Percentiles rank a stretch among this genome's conserved stretches.
phyloP scores from a whole-genome alignment of 2,797 vertebrate species.

The Aratinga solstitialis region DNA sequence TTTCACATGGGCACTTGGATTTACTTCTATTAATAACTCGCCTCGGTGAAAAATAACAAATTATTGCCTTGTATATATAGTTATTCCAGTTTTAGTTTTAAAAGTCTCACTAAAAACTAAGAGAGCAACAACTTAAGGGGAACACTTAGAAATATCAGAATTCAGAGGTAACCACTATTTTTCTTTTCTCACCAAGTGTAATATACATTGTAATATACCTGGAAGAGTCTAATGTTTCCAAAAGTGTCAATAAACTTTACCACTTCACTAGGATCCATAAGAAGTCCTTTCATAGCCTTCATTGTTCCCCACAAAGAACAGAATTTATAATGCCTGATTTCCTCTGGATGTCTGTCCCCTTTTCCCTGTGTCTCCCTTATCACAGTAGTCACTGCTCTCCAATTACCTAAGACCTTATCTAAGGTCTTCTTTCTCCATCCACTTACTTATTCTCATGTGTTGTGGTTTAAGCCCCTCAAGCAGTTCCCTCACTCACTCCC shows the following conservation, averaged over 20 bases:
- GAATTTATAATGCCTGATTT: background rate
- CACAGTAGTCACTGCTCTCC: fast-evolving
- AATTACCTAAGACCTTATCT: background rate
- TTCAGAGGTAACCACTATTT: background rate
- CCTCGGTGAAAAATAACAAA: background rate
- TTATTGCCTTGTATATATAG: background rate
- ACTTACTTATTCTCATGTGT: background rate
- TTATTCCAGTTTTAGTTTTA: background rate
- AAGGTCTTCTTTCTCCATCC: background rate
- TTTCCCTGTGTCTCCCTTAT: background rate
- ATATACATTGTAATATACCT: background rate
- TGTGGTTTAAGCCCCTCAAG: too few relatives aligned
- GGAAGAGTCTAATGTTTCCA: background rate
- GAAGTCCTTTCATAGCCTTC: background rate
- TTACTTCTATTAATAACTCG: background rate
- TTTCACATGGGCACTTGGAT: background rate
- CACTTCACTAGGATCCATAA: background rate
- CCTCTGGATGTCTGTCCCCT: background rate
- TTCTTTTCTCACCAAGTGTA: background rate
- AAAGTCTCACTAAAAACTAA: background rate
- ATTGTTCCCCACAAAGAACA: background rate
- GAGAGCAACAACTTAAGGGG: background rate
- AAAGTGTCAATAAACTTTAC: background rate
- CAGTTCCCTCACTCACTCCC: too few relatives aligned
- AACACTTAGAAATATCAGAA: background rate